These are phyloP conservation scores for Sylvietta virens DNA, from an alignment of 2,113 vertebrate genomes.

Conservation along the genomic window DNA sequence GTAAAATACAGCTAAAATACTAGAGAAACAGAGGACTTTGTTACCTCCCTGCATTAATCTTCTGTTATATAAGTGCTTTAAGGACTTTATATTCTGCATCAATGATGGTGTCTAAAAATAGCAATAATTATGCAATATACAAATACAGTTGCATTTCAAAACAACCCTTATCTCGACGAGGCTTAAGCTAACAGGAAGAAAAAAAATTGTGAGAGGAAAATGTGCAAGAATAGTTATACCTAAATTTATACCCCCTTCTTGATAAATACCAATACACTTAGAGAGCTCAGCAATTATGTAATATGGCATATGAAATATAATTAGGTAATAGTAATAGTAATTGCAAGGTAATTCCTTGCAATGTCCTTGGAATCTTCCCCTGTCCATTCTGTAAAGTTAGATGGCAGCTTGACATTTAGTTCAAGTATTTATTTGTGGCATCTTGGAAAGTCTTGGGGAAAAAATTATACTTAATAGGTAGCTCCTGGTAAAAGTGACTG, in stretches of 20 bases:
- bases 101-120: background rate
- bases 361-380: background rate
- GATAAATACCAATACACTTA: background rate
- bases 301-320: background rate
- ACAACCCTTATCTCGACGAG: background rate
- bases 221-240: background rate
- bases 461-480: constrained; percentile 3
- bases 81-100: background rate
- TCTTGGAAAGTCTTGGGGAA: background rate
- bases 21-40: background rate
- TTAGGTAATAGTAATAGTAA: background rate
- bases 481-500: background rate
- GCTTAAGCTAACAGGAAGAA: background rate
- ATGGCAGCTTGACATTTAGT: background rate
- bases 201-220: background rate
- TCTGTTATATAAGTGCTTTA: background rate
- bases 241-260: background rate
- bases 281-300: background rate
- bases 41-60: fast-evolving
- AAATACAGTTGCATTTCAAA: background rate
- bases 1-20: background rate
- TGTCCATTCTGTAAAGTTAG: background rate
- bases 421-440: constrained; percentile 12
- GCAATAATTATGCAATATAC: background rate
- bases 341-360: no score